A percentile compares a stretch with the other conserved stretches of the same genome.
These are phyloP conservation scores for Zhuqinia jingwanae DNA, from an alignment of 2,888 invertebrate species.

Conservation along the genomic window DNA sequence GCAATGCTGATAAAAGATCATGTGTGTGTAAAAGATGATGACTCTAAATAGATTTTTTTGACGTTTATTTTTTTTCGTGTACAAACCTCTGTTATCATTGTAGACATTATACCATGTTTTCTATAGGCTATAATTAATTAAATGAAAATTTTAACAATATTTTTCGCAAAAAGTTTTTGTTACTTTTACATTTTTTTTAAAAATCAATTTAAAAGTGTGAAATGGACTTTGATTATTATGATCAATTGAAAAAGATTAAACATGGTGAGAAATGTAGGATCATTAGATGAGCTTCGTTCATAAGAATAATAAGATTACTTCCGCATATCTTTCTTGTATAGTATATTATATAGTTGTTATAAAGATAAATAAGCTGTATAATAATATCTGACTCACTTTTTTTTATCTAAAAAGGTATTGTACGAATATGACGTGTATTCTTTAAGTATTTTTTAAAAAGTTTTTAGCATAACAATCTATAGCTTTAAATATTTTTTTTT, in stretches of 20 bases:
- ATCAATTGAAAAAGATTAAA: background rate
- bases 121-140: too few relatives aligned
- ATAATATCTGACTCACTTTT: background rate
- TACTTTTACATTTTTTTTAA: background rate
- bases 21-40: background rate
- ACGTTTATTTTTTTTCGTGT: background rate
- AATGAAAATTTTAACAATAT: too few relatives aligned
- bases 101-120: too few relatives aligned
- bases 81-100: too few relatives aligned
- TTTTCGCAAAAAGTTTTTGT: background rate
- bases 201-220: background rate
- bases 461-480: background rate
- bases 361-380: background rate
- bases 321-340: too few relatives aligned
- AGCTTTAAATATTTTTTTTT: background rate
- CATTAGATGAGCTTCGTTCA: constrained; percentile 43
- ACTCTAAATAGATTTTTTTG: background rate
- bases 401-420: constrained; percentile 17
- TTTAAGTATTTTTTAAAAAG: too few relatives aligned
- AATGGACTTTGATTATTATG: too few relatives aligned
- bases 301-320: background rate
- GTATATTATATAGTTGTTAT: constrained; percentile 10
- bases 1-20: constrained; percentile 20
- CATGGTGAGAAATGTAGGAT: constrained; percentile 30
- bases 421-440: constrained; percentile 53